Percentiles rank a stretch among this genome's conserved stretches.
Conservation (phyloP, 1,140 invertebrate species). For the Diachasma alloeum region DNA sequence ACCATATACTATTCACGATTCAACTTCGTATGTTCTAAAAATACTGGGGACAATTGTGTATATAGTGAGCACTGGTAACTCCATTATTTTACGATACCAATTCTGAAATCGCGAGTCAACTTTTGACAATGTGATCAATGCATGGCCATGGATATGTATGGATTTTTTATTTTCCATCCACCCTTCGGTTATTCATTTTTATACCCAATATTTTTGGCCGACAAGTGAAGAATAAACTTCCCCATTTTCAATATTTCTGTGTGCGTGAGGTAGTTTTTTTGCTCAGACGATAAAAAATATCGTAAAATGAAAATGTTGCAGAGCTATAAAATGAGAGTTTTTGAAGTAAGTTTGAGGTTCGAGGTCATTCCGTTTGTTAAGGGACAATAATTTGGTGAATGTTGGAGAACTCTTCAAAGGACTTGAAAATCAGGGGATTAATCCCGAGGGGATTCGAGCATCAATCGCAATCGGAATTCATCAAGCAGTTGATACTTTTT, state of each 20-base stretch:
- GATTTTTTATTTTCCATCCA: neutral
- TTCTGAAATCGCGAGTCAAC: neutral
- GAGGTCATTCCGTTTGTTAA: no score
- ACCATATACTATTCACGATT: neutral
- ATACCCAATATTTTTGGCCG: neutral
- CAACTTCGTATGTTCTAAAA: neutral
- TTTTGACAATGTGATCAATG: slow-evolving; percentile 1
- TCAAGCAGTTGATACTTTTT: no score
- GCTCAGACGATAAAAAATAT: neutral
- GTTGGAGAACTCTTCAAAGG: no score
- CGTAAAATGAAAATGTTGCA: neutral
- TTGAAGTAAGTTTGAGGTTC: no score
- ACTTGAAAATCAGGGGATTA: no score
- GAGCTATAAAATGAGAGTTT: no score
- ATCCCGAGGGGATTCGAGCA: no score
- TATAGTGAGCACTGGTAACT: neutral
- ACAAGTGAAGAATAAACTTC: neutral
- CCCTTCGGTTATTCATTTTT: neutral
- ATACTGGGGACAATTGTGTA: neutral
- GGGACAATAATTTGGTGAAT: no score
- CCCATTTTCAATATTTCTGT: neutral
- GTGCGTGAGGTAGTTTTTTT: neutral
- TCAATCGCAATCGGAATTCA: no score
- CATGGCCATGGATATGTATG: neutral
- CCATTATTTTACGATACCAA: slow-evolving; percentile 3